Conservation (phyloP, 2,888 invertebrate species). For the Tenodera sinensis region DNA sequence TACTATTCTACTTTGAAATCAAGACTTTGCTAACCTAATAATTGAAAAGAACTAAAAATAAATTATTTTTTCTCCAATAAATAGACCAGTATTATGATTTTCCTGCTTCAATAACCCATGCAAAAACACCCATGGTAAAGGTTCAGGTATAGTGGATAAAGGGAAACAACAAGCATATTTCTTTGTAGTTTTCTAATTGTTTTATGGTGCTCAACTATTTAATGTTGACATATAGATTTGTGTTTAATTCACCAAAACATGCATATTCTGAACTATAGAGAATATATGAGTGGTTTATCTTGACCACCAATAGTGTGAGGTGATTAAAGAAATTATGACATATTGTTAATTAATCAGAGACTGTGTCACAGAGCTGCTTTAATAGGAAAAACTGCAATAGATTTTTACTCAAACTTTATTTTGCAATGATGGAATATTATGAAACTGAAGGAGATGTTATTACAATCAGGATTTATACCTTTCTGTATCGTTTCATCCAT, state of each 20-base stretch:
- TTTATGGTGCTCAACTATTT: not conserved
- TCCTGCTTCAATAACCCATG: not conserved
- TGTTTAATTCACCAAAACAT: not conserved
- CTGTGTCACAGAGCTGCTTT: no score
- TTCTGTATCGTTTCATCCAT: no score
- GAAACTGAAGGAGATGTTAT: no score
- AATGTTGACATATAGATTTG: not conserved
- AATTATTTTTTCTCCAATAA: not conserved
- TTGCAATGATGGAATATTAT: no score
- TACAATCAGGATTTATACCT: no score
- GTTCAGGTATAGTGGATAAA: not conserved
- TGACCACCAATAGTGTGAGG: not conserved
- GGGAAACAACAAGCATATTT: not conserved
- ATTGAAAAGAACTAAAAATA: not conserved
- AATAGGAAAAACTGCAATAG: no score
- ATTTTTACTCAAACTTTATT: no score
- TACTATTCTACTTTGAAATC: constrained; percentile 6
- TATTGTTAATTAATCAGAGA: no score
- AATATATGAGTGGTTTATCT: not conserved
- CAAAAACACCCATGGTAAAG: not conserved
- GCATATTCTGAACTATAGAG: not conserved
- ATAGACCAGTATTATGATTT: not conserved
- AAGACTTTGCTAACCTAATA: not conserved
- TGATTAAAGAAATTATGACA: not conserved
- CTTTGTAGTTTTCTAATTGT: not conserved